These are phyloP conservation scores for Spheniscus humboldti DNA, from an alignment of 2,797 vertebrate genomes.

Conservation along the genomic window DNA sequence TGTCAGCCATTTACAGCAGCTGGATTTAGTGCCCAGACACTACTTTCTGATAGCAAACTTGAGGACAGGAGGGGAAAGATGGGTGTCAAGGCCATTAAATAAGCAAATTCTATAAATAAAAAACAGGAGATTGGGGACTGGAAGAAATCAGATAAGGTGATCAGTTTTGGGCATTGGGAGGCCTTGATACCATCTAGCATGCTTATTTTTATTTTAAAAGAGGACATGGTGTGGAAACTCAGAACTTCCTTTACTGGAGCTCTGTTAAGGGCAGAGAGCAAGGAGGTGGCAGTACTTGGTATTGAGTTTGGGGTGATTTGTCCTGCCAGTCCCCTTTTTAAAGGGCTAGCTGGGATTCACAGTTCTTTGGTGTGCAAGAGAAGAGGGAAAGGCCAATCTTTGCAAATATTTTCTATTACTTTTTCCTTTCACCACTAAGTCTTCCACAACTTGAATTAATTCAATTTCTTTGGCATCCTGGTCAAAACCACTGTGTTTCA, in stretches of 20 bases:
- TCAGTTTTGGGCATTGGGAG: neutral
- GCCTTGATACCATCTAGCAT: neutral
- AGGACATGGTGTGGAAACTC: neutral
- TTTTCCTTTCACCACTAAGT: neutral
- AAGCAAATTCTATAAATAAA: neutral
- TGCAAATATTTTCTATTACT: neutral
- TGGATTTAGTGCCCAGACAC: neutral
- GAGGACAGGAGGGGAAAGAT: neutral
- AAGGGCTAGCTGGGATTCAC: neutral
- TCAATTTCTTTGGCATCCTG: conserved; percentile 8
- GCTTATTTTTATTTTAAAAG: neutral
- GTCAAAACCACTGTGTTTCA: conserved; percentile 25
- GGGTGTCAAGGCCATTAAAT: neutral
- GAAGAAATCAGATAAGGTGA: neutral
- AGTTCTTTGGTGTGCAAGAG: neutral
- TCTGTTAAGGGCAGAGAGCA: neutral
- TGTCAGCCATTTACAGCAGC: neutral
- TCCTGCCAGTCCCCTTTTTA: neutral
- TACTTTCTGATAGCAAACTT: neutral
- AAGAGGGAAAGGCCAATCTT: neutral
- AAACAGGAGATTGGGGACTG: neutral
- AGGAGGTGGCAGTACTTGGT: neutral
- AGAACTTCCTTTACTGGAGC: neutral
- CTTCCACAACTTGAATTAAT: neutral
- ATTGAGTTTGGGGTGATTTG: neutral